Conservation (phyloP, 1,140 invertebrate species). For the Hermetia illucens region DNA sequence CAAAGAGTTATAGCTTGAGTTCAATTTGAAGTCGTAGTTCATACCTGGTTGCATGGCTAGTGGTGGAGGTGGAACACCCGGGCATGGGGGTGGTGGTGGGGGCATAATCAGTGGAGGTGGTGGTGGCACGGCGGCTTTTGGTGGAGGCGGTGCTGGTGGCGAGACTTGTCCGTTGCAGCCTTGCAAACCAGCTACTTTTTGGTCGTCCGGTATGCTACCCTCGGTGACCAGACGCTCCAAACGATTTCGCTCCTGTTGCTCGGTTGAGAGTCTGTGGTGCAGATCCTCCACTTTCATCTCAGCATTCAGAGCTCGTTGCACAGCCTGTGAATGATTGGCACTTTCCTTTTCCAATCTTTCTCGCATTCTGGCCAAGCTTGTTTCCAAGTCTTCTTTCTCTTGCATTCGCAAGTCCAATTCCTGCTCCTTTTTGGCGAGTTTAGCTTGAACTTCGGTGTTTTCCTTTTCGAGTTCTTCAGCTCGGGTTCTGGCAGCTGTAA, state of each 20-base stretch:
- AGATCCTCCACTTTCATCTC: constrained; percentile 61
- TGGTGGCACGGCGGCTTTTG: constrained; percentile 38
- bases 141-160: constrained; percentile 44
- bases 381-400: constrained; percentile 85
- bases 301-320: constrained; percentile 59
- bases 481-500: constrained; percentile 72
- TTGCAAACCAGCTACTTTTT: constrained; percentile 50
- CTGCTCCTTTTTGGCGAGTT: constrained; percentile 83
- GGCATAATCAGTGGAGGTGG: constrained; percentile 35
- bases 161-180: constrained; percentile 30
- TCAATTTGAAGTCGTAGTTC: not conserved
- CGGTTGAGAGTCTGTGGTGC: constrained; percentile 59
- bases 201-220: constrained; percentile 83
- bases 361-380: constrained; percentile 67
- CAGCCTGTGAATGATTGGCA: constrained; percentile 70
- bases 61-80: constrained; percentile 14
- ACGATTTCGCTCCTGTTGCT: constrained; percentile 65
- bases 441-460: constrained; percentile 71
- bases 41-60: constrained; percentile 32
- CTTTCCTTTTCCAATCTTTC: constrained; percentile 83
- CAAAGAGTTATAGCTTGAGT: not conserved
- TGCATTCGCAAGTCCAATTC: constrained; percentile 78
- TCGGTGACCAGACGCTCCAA: constrained; percentile 73
- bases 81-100: constrained; percentile 31
- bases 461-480: constrained; percentile 80